Percentiles rank a stretch among this genome's conserved stretches.
Evolutionary conservation across 2,113 vertebrate genomes (phyloP).

Genomic region (Cyphomyrus discorhynchus): DNA sequence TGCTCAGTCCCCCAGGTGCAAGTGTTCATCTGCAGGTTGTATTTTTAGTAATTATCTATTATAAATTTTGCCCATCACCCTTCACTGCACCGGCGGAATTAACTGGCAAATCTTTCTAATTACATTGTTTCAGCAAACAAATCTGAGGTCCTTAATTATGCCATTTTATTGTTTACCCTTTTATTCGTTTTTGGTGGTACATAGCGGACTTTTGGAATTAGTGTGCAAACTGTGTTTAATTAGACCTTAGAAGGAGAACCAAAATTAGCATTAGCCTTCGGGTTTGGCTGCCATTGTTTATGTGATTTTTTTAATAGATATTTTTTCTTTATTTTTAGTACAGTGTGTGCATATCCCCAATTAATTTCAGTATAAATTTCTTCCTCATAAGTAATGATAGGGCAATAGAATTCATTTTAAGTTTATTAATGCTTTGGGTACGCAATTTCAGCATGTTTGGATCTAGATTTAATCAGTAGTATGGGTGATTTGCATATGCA

Average conservation of each 20-base stretch:
- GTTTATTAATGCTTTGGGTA: not conserved
- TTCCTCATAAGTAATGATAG: not conserved
- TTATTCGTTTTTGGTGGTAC: not conserved
- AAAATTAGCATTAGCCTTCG: not conserved
- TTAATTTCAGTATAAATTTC: not conserved
- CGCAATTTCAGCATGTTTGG: not conserved
- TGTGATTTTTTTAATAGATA: not conserved
- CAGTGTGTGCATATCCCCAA: not conserved
- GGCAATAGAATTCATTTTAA: not conserved
- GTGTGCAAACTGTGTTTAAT: not conserved
- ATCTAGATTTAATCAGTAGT: not conserved
- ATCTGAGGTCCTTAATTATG: not conserved
- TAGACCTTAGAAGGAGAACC: not conserved
- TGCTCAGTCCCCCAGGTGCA: not conserved
- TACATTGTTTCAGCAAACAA: not conserved
- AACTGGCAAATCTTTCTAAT: not conserved
- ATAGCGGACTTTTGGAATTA: not conserved
- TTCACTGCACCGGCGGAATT: not conserved
- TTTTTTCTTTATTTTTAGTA: not conserved
- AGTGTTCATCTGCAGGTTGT: not conserved
- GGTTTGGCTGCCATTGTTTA: not conserved
- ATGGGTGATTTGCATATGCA: not conserved
- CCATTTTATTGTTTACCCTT: not conserved
- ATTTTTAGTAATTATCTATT: constrained; percentile 6
- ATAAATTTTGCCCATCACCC: not conserved